A percentile compares a stretch with the other conserved stretches of the same genome.
Conservation (phyloP, 2,888 invertebrate genomes). For the Labia minor region DNA sequence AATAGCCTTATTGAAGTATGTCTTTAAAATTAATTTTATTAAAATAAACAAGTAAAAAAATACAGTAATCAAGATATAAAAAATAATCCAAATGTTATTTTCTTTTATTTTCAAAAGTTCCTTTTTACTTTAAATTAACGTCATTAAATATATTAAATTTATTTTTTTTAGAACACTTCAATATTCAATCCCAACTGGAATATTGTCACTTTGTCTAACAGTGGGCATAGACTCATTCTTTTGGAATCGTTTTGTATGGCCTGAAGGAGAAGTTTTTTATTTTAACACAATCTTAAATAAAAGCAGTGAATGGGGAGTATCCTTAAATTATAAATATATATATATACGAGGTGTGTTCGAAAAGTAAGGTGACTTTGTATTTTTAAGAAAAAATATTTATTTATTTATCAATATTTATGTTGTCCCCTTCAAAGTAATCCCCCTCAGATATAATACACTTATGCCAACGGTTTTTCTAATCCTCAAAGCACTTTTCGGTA, state of each 20-base stretch:
- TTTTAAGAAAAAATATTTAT: no score
- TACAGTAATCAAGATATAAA: slow-evolving; percentile 28
- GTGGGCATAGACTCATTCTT: slow-evolving; percentile 81
- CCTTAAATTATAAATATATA: slow-evolving; percentile 44
- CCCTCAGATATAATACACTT: no score
- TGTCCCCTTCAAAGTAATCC: no score
- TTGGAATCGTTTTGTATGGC: slow-evolving; percentile 87
- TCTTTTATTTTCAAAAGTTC: no score
- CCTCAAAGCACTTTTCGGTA: no score
- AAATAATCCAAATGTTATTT: slow-evolving; percentile 20
- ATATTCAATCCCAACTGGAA: slow-evolving; percentile 59
- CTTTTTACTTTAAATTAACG: no score
- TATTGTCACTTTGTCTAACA: slow-evolving; percentile 56
- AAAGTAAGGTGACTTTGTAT: no score
- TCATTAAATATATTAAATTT: no score
- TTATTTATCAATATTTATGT: no score
- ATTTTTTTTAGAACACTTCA: slow-evolving; percentile 57
- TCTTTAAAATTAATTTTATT: no score
- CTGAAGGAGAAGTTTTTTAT: slow-evolving; percentile 94
- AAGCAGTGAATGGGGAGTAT: slow-evolving; percentile 95
- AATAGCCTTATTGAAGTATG: slow-evolving; percentile 55
- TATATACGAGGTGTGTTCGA: slow-evolving; percentile 14
- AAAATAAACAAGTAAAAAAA: no score
- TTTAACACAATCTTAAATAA: slow-evolving; percentile 90
- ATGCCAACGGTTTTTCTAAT: no score